A percentile compares a stretch with the other conserved stretches of the same genome.
These are phyloP conservation scores for Physella acuta DNA, from an alignment of 1,140 invertebrate species.

Conservation along the genomic window DNA sequence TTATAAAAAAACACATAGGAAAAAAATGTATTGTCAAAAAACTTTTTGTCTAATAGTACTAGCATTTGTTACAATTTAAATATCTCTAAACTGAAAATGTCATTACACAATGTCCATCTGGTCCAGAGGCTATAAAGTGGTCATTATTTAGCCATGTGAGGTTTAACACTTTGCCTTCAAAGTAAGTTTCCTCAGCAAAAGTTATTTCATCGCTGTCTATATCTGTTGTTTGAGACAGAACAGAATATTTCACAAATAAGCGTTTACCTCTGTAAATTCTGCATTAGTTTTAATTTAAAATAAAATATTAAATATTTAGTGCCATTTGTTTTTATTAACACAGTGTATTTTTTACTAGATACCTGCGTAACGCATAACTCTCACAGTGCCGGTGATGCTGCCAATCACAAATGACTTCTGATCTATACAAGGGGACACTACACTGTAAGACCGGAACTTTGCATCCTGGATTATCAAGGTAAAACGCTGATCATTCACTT, in stretches of 20 bases:
- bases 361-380: slow-evolving; percentile 13
- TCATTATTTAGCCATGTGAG: slow-evolving; percentile 1
- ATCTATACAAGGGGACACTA: slow-evolving; percentile 13
- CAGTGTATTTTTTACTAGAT: neutral
- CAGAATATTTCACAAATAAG: too few species aligned
- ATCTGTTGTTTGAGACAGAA: too few species aligned
- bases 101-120: slow-evolving; percentile 17
- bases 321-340: neutral
- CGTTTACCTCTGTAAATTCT: too few species aligned
- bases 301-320: neutral
- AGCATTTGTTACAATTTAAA: neutral
- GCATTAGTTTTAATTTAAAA: neutral
- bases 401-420: slow-evolving; percentile 3
- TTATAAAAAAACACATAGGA: neutral
- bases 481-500: neutral
- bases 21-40: neutral
- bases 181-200: neutral
- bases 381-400: slow-evolving; percentile 7
- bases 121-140: slow-evolving; percentile 7
- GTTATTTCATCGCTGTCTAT: slow-evolving; percentile 6
- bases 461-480: neutral
- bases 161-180: slow-evolving; percentile 5
- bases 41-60: neutral
- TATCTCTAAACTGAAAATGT: neutral
- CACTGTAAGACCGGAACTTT: slow-evolving; percentile 21